Base-by-base conservation (phyloP, 2,888 invertebrate species). In the Polydrusus cervinus region DNA sequence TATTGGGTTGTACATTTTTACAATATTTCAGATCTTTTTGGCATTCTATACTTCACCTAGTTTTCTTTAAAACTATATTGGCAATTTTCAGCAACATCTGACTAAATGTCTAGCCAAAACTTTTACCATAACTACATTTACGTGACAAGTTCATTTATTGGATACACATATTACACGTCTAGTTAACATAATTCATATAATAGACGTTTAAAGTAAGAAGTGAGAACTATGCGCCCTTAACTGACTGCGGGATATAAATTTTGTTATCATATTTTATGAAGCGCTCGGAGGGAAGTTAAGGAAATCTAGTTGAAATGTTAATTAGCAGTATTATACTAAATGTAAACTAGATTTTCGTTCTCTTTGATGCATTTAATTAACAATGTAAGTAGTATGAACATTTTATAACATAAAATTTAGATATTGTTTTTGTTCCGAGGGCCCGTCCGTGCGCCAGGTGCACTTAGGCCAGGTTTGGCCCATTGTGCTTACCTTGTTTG, bases 211-310 rank as follows among this genome's bases (percentile, higher is more conserved):
- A 34, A 55, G 34, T 14, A 14, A 55, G 18, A 1, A 55, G 25
- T 55, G 14, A 55, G 18, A 7, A 55, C 11, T 55, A 55, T 55
- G n/a, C 14, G 34, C 25, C 10, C 53, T 53, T 53, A 53, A 53
- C 20, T 13, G n/a, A 14, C n/a, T 34, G 55, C 25, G 55, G 34
- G 8, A 55, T 55, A 55, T 55, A 55, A 55, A 55, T 55, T 55
- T 55, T 34, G 55, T 55, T 34, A 34, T 55, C 55, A 34, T 55
- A 34, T 55, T 55, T 55, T 34, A 55, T 55, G 55, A 55, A 55
- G 55, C n/a, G 55, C 34, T 55, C 14, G 34, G 14, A 34, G 30
- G 55, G 34, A 55, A 55, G 30, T 55, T 55, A 14, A 8, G 34
- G 30, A 34, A 55, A 55, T 55, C 14, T 34, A 34, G 55, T 55